Evolutionary conservation across 2,888 invertebrate species (phyloP).

Genomic region (Blastobasis adustella): DNA sequence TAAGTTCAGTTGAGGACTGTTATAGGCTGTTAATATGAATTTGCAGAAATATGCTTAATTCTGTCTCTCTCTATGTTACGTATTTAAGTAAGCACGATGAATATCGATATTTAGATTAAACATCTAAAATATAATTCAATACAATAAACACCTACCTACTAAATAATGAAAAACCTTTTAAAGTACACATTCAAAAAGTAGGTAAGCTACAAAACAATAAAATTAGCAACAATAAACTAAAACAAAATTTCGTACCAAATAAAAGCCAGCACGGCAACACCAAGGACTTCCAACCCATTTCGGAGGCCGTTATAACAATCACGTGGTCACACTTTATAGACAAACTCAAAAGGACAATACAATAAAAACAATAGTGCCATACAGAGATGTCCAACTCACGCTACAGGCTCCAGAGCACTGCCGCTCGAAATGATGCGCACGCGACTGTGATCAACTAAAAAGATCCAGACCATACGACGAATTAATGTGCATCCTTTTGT

Average conservation of each 20-base stretch:
- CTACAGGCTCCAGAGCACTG: constrained; percentile 8
- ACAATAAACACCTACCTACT: neutral
- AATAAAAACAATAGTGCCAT: constrained; percentile 1
- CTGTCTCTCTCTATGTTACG: too few species aligned
- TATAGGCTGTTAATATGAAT: too few species aligned
- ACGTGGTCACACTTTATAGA: constrained; percentile 19
- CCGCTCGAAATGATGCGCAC: constrained; percentile 2
- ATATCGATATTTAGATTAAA: too few species aligned
- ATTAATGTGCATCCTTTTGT: neutral
- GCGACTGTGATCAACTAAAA: constrained; percentile 1
- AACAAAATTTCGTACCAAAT: constrained; percentile 19
- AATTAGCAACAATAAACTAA: neutral
- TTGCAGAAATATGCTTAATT: too few species aligned
- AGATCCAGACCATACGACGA: neutral
- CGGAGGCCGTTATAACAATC: constrained; percentile 12
- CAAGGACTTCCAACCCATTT: constrained; percentile 15
- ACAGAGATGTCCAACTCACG: neutral
- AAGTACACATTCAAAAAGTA: too few species aligned
- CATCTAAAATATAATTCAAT: too few species aligned
- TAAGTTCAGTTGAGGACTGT: too few species aligned
- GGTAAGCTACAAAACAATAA: too few species aligned
- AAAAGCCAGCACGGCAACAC: constrained; percentile 17
- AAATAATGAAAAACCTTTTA: neutral
- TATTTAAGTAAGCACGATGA: too few species aligned
- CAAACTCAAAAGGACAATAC: constrained; percentile 15